These are phyloP conservation scores for Xanthorhoe designata DNA, from an alignment of 2,888 invertebrate species.

Conservation along the genomic window DNA sequence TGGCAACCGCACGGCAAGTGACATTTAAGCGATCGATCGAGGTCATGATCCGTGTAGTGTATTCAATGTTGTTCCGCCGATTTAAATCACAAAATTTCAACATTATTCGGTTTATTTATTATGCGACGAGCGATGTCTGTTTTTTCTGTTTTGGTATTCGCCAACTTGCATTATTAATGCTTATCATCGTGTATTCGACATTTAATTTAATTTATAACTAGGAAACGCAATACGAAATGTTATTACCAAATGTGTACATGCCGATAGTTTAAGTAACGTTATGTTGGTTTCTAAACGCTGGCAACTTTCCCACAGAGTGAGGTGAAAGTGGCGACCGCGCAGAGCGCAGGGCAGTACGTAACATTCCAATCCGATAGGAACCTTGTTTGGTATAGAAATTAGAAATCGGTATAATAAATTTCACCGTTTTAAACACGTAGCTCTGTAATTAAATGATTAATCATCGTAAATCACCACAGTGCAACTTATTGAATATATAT, in stretches of 20 bases:
- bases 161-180: constrained; percentile 20
- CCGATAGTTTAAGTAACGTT: constrained; percentile 59
- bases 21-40: constrained; percentile 80
- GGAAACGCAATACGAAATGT: constrained; percentile 14
- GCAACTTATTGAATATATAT: constrained; percentile 6
- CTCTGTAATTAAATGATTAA: constrained; percentile 23
- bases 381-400: constrained; percentile 60
- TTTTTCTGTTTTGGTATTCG: constrained; percentile 14
- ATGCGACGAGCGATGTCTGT: constrained; percentile 13
- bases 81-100: constrained; percentile 48
- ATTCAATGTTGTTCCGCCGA: constrained; percentile 53
- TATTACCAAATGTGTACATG: constrained; percentile 38
- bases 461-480: constrained; percentile 15
- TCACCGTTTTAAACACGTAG: constrained; percentile 26
- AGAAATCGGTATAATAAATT: constrained; percentile 52
- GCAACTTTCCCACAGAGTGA: constrained; percentile 76
- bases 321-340: constrained; percentile 79
- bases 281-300: constrained; percentile 74
- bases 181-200: constrained; percentile 19
- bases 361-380: constrained; percentile 74
- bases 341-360: constrained; percentile 63
- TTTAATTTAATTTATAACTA: constrained; percentile 24
- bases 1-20: constrained; percentile 74
- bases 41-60: constrained; percentile 67
- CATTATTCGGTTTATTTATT: constrained; percentile 40